A percentile compares a stretch with the other conserved stretches of the same genome.
phyloP scores from a whole-genome alignment of 2,797 vertebrate genomes.

The Chelon auratus region DNA sequence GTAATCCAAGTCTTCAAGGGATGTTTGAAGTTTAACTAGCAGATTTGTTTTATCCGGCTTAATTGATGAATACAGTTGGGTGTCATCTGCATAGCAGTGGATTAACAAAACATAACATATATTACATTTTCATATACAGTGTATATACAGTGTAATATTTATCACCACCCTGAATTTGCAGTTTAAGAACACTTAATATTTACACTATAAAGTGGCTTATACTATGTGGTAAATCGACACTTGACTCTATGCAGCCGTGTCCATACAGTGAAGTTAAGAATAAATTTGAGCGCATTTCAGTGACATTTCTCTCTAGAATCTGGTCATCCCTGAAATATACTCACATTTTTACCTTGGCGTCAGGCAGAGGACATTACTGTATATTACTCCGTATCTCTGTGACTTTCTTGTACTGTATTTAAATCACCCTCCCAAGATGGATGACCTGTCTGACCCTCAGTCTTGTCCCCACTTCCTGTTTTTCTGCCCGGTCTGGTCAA shows the following conservation, averaged over 20 bases:
- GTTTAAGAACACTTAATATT: neutral
- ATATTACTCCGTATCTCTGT: constrained; percentile 27
- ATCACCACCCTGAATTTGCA: neutral
- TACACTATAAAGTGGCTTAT: neutral
- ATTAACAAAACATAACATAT: neutral
- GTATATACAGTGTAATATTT: neutral
- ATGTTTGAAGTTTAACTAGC: too few relatives aligned
- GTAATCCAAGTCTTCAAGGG: too few relatives aligned
- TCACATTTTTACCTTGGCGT: constrained; percentile 38
- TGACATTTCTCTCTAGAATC: constrained; percentile 12
- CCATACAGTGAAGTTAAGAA: too few relatives aligned
- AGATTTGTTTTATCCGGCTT: too few relatives aligned
- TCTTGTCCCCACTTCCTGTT: constrained; percentile 76
- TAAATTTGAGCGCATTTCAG: neutral
- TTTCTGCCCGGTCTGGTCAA: constrained; percentile 68
- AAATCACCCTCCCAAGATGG: constrained; percentile 73
- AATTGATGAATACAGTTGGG: too few relatives aligned
- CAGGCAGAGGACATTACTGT: constrained; percentile 38
- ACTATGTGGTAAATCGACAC: neutral
- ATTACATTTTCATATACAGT: neutral
- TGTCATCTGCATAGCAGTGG: too few relatives aligned
- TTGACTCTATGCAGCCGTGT: neutral
- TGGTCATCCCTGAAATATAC: constrained; percentile 13
- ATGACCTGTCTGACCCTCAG: constrained; percentile 65
- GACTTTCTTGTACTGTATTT: constrained; percentile 74